phyloP scores from a whole-genome alignment of 2,113 vertebrate species.

The Nettapus auritus region DNA sequence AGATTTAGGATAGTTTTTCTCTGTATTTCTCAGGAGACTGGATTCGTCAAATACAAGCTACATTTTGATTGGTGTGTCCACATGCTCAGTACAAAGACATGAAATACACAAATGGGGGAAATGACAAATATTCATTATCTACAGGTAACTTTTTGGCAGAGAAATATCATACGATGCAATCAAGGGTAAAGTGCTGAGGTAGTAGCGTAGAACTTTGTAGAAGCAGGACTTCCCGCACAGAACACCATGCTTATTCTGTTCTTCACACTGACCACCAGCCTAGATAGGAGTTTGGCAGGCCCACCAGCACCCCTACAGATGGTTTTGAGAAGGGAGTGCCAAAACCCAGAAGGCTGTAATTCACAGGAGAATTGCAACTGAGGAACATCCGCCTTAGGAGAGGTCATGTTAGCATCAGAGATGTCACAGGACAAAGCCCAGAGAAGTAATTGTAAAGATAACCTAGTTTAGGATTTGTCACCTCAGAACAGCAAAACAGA shows the following conservation, averaged over 20 bases:
- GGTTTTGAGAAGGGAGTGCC: neutral
- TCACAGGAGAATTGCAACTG: neutral
- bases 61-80: conserved; percentile 11
- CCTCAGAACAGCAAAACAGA: neutral
- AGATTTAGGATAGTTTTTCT: conserved; percentile 8
- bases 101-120: neutral
- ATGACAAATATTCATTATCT: neutral
- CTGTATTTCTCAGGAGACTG: neutral
- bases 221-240: neutral
- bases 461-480: neutral
- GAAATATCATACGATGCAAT: neutral
- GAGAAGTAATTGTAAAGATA: neutral
- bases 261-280: neutral
- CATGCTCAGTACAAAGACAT: neutral
- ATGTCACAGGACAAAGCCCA: neutral
- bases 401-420: neutral
- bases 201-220: neutral
- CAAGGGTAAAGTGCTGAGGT: conserved; percentile 14
- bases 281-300: neutral
- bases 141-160: neutral
- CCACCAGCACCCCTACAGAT: neutral
- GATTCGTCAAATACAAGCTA: neutral
- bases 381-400: neutral
- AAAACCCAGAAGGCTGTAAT: neutral
- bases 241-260: neutral